Base-by-base conservation (phyloP, 2,888 invertebrate genomes). In the Malthinus seriepunctatus region DNA sequence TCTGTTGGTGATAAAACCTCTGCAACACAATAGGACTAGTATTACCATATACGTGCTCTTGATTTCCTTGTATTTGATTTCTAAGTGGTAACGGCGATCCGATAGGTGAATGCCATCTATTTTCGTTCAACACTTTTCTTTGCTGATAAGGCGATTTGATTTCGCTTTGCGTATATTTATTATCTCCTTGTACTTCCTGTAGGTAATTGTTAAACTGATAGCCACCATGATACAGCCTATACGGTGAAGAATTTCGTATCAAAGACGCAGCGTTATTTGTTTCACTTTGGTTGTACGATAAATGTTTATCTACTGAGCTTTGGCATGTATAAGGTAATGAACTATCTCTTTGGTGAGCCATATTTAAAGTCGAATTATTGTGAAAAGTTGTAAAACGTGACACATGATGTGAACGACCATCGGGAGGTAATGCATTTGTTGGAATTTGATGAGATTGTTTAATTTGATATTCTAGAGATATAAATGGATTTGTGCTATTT, bases 11-110 rank as follows among this genome's bases (percentile, higher is more conserved):
- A 73, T 88, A 88, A 75, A 89, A 90, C 74, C 90, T 82, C 75
- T 90, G 90, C 66, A 90, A 80, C 58, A 90, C 88, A 75, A 90
- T 88, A 34, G 90, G 90, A 78, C 89, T 90, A 52, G 89, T 89
- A 79, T 88, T 90, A 63, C 88, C 89, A 39, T 85, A 85, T 51
- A 72, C 70, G 60, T 71, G 74, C 32, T 73, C 73, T 53, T 57
- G 59, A 47, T 46, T 59, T 31, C 32, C 42, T 53, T 51, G 70
- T 61, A 74, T 72, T 53, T 77, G 77, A 56, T 74, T 76, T 59
- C 79, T 66, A 33, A 76, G 63, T 11, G 76, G 78, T 58, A 80
- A 65, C n/a, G 80, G 79, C 15, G 80, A 80, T 34, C 72, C 74
- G 48, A 71, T 68, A 7, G 78, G 78, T 32, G 77, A 77, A 50